Percentiles rank a stretch among this genome's conserved stretches.
phyloP scores from a whole-genome alignment of 2,888 invertebrate species.

The Temnothorax unifasciatus region DNA sequence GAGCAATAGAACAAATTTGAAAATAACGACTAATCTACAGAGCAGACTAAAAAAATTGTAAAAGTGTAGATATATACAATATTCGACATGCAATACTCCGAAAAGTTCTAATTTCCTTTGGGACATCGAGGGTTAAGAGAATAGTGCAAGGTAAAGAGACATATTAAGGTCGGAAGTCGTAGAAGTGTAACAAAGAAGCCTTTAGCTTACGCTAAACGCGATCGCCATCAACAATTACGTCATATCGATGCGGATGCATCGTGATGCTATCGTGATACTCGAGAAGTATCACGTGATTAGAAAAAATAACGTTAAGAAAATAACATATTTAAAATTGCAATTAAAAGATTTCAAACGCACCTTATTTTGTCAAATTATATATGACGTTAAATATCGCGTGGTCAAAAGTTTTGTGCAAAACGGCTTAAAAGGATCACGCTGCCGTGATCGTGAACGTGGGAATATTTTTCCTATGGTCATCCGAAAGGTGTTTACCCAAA shows the following conservation, averaged over 20 bases:
- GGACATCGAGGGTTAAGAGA: conserved; percentile 19
- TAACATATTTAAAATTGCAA: not conserved
- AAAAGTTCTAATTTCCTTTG: conserved; percentile 12
- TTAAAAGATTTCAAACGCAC: not conserved
- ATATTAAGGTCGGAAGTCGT: conserved; percentile 80
- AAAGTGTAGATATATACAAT: not conserved
- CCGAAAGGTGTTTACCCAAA: conserved; percentile 40
- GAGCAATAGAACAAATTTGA: not conserved
- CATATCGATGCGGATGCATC: conserved; percentile 54
- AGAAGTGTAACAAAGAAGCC: conserved; percentile 78
- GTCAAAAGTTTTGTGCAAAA: not conserved
- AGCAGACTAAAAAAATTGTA: not conserved
- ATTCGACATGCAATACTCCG: not conserved
- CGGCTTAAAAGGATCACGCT: conserved; percentile 3
- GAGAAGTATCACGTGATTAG: not conserved
- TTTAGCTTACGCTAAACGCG: conserved; percentile 63
- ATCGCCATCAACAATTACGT: conserved; percentile 67
- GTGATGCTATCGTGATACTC: conserved; percentile 24
- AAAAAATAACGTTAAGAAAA: not conserved
- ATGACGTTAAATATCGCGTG: not conserved
- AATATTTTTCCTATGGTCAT: conserved; percentile 53
- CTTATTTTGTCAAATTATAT: not conserved
- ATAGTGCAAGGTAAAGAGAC: conserved; percentile 48
- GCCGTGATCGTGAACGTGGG: conserved; percentile 49
- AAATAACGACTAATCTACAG: not conserved